These are phyloP conservation scores for Sebastolobus alascanus DNA, from an alignment of 2,797 vertebrate species.

Conservation along the genomic window DNA sequence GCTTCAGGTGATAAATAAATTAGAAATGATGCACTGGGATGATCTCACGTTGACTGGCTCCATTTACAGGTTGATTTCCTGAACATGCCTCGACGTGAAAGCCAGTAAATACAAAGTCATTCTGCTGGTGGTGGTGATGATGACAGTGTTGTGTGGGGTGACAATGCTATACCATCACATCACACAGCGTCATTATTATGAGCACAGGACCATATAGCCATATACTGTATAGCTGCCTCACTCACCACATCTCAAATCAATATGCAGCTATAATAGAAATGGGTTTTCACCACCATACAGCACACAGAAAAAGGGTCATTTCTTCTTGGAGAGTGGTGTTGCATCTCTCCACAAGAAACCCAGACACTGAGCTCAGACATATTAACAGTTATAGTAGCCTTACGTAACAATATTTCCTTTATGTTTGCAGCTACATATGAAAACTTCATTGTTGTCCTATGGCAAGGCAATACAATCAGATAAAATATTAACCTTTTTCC, in stretches of 20 bases:
- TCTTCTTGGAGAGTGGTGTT: conserved; percentile 30
- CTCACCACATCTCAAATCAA: conserved; percentile 55
- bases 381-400: conserved; percentile 19
- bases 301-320: conserved; percentile 24
- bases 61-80: conserved; percentile 53
- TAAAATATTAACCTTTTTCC: conserved; percentile 17
- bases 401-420: conserved; percentile 15
- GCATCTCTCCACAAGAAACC: conserved; percentile 27
- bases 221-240: conserved; percentile 29
- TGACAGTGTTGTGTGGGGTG: conserved; percentile 43
- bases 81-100: conserved; percentile 52
- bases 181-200: conserved; percentile 51
- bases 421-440: conserved; percentile 8
- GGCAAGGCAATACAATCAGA: conserved; percentile 9
- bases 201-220: conserved; percentile 43
- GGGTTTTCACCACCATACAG: conserved; percentile 38
- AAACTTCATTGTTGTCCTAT: conserved; percentile 4
- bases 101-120: conserved; percentile 58
- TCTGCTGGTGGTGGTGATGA: conserved; percentile 22
- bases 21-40: conserved; percentile 36
- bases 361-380: conserved; percentile 48
- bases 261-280: conserved; percentile 48
- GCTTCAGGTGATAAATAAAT: conserved; percentile 45
- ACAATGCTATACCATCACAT: conserved; percentile 46
- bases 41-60: conserved; percentile 44